These are phyloP conservation scores for Petrocephalus sullivani DNA, from an alignment of 2,797 vertebrate species.

Conservation along the genomic window DNA sequence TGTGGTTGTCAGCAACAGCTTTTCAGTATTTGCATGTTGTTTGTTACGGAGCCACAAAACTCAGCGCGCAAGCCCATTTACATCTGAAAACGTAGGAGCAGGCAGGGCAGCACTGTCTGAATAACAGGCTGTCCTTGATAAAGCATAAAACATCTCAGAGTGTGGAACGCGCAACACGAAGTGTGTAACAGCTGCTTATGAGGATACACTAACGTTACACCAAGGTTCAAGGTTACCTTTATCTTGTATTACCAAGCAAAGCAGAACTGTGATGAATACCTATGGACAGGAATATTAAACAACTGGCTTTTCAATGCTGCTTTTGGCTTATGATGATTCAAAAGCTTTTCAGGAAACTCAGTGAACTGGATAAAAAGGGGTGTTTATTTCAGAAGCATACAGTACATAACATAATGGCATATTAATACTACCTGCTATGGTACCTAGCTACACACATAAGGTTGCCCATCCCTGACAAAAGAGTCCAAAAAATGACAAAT, in stretches of 20 bases:
- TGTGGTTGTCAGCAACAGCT: not conserved
- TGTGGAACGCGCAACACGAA: not conserved
- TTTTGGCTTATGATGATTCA: not conserved
- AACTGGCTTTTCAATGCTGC: not conserved
- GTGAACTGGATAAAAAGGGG: not conserved
- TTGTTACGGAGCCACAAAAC: not conserved
- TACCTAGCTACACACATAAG: not conserved
- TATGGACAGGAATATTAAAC: not conserved
- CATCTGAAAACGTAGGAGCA: not conserved
- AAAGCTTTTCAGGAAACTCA: not conserved
- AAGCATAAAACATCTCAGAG: not conserved
- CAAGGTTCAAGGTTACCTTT: not conserved
- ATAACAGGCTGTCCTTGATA: not conserved
- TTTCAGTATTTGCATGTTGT: not conserved
- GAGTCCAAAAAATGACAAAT: not conserved
- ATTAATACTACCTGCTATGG: not conserved
- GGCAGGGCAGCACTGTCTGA: not conserved
- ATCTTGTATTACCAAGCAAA: not conserved
- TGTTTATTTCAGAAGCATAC: not conserved
- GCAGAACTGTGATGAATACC: not conserved
- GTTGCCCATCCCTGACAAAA: not conserved
- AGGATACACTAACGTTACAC: not conserved
- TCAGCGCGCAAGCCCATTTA: not conserved
- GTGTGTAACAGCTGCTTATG: not conserved
- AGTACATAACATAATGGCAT: not conserved